Evolutionary conservation across 2,113 vertebrate species (phyloP).

Genomic region (Prinia subflava): DNA sequence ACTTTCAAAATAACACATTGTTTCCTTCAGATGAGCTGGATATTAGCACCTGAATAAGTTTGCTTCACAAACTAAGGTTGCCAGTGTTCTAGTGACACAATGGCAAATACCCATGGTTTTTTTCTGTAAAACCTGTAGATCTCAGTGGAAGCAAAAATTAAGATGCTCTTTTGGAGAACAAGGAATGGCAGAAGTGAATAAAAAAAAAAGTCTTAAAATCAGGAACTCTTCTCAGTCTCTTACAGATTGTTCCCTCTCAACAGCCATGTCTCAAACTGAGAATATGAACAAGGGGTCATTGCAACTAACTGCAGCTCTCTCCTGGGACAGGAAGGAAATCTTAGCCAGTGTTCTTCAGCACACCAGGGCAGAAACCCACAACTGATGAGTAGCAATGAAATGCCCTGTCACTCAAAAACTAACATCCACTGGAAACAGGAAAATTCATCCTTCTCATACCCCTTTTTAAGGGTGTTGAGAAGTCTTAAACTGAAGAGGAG

Average conservation of each 20-base stretch:
- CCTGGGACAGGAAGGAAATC: not conserved
- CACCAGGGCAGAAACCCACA: not conserved
- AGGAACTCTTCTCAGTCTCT: not conserved
- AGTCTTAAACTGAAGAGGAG: not conserved
- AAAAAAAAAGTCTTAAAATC: not conserved
- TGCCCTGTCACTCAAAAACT: not conserved
- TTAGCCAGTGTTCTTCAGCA: not conserved
- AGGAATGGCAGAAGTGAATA: not conserved
- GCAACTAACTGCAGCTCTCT: not conserved
- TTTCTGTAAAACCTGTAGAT: not conserved
- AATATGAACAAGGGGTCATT: not conserved
- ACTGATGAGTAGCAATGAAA: not conserved
- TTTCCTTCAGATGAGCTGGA: not conserved
- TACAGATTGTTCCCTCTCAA: not conserved
- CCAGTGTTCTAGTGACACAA: not conserved
- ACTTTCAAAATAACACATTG: not conserved
- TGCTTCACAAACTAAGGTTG: not conserved
- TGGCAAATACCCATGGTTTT: not conserved
- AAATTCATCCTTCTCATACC: not conserved
- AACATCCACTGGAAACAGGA: not conserved
- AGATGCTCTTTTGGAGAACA: not conserved
- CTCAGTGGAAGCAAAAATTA: not conserved
- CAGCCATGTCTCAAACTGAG: not conserved
- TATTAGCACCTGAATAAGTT: not conserved
- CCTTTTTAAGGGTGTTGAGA: not conserved